phyloP scores from a whole-genome alignment of 35 echinoderm and acorn worm genomes.

The Apostichopus parvimensis region DNA sequence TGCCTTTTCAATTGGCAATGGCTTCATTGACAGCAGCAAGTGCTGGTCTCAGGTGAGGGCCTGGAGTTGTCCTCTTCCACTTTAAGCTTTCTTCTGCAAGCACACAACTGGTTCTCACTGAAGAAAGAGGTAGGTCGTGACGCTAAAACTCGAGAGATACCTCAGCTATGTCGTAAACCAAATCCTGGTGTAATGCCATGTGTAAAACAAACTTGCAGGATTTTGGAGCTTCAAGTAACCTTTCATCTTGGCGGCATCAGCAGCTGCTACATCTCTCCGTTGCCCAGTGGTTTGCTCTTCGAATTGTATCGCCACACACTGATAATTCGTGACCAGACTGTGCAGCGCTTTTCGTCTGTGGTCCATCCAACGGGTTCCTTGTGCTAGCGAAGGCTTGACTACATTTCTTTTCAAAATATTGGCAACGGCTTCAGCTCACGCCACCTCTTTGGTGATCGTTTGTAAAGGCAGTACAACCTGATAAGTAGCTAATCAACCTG shows the following conservation, averaged over 20 bases:
- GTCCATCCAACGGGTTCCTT: slow-evolving; percentile 80
- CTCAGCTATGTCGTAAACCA: slow-evolving; percentile 51
- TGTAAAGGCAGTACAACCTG: slow-evolving; percentile 69
- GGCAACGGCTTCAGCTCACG: slow-evolving; percentile 63
- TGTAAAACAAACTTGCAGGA: slow-evolving; percentile 48
- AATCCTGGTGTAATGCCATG: slow-evolving; percentile 37
- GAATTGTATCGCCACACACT: slow-evolving; percentile 29
- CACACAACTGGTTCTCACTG: slow-evolving; percentile 3
- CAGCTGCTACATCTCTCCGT: slow-evolving; percentile 49
- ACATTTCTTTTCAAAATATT: slow-evolving; percentile 42
- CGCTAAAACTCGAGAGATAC: slow-evolving; percentile 53
- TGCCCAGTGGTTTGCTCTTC: slow-evolving; percentile 51
- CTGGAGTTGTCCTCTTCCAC: background rate
- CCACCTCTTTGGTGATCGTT: slow-evolving; percentile 70
- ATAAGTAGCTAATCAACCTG: slow-evolving; percentile 74
- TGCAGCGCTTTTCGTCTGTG: slow-evolving; percentile 63
- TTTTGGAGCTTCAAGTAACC: slow-evolving; percentile 38
- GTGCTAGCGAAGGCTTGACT: slow-evolving; percentile 57
- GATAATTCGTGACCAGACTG: slow-evolving; percentile 50
- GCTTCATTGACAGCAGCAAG: background rate
- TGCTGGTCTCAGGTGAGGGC: background rate
- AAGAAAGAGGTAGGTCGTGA: slow-evolving; percentile 21
- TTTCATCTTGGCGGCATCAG: slow-evolving; percentile 70
- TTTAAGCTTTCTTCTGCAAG: slow-evolving; percentile 11
- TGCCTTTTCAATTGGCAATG: background rate